These are phyloP conservation scores for Tipula confusa DNA, from an alignment of 2,888 invertebrate genomes.

Conservation along the genomic window DNA sequence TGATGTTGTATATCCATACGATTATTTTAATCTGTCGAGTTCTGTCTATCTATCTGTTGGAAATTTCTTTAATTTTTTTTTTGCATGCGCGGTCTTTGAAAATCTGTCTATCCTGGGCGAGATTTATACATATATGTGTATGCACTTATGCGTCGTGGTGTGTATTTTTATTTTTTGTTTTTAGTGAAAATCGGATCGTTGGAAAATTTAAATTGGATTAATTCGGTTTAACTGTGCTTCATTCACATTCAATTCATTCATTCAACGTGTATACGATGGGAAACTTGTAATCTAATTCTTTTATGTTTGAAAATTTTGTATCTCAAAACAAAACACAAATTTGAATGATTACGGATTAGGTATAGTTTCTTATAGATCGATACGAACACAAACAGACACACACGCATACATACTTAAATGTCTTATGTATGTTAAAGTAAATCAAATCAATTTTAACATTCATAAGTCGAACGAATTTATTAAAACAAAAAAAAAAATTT, in stretches of 20 bases:
- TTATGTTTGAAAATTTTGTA: not conserved
- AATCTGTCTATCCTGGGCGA: not conserved
- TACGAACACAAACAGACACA: not conserved
- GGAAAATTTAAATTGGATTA: not conserved
- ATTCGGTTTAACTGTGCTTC: not conserved
- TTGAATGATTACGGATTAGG: slow-evolving; percentile 7
- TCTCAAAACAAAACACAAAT: not conserved
- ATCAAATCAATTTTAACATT: slow-evolving; percentile 8
- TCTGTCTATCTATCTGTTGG: not conserved
- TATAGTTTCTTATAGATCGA: not conserved
- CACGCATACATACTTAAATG: not conserved
- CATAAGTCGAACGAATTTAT: slow-evolving; percentile 25
- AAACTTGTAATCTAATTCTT: not conserved
- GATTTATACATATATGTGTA: not conserved
- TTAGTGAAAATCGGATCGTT: not conserved
- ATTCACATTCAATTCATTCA: not conserved
- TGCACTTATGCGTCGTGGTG: not conserved
- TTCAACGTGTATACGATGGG: not conserved
- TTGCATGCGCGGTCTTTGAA: not conserved
- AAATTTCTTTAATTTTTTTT: not conserved
- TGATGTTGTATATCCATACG: not conserved
- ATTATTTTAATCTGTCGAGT: not conserved
- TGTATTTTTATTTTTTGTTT: not conserved
- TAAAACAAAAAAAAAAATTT: not conserved
- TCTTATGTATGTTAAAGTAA: slow-evolving; percentile 6